Evolutionary conservation across 2,797 vertebrate species (phyloP), one percentile per base, ranked within the genome.

Genomic region (Bradypus variegatus): DNA sequence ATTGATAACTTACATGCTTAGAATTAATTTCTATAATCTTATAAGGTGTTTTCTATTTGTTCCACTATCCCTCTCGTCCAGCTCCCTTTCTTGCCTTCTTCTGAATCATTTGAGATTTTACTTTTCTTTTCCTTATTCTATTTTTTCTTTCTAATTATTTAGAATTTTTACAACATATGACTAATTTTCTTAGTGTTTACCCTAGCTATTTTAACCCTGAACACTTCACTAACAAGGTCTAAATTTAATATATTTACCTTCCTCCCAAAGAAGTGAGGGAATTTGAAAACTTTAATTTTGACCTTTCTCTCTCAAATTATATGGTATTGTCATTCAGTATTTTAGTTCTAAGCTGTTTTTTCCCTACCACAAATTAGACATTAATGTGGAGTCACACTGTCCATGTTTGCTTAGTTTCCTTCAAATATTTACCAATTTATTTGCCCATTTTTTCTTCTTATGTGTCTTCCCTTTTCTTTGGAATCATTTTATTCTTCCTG

Each of bases 241-340:
- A 58, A 90, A 90, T n/a, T 80, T 79, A 36, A 33, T 76, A 8
- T 64, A 83, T 83, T 78, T 90, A 55, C 79, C 48, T 11, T 90
- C 31, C 53, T 85, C 72, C 84, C 69, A 29, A 88, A 88, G 79
- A 91, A 93, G 6, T 31, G 91, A 41, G 91, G 75, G 82, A 64
- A 38, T 70, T 67, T 85, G 58, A 89, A 94, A 60, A 89, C 70
- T 84, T 90, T 36, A 55, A 62, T 67, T 85, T 76, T 92, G 77
- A 64, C 76, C 38, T 36, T 70, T 58, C 64, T 84, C 45, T 93
- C 67, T 93, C 29, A 91, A 95, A 93, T 86, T 77, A 70, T 11
- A 91, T 3, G 41, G 72, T 80, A 29, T 14, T 27, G 36, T 11
- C 31, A 38, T 45, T 67, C 41, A 21, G 73, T 38, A 84, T 86